These are phyloP conservation scores for Resseliella maxima DNA, from an alignment of 2,888 invertebrate species.

Conservation along the genomic window DNA sequence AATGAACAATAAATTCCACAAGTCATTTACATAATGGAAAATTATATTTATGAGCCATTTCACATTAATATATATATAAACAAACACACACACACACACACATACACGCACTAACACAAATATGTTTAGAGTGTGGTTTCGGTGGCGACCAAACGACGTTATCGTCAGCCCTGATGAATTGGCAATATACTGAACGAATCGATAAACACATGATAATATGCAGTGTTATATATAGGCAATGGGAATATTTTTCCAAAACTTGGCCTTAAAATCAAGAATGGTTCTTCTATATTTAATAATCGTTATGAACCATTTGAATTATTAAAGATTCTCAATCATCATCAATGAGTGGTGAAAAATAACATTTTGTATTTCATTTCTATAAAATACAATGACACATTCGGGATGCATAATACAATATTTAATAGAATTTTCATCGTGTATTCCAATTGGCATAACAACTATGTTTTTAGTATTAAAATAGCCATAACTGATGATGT, in stretches of 20 bases:
- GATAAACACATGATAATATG: not conserved
- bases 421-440: too few species aligned
- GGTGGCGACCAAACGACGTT: not conserved
- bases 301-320: not conserved
- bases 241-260: not conserved
- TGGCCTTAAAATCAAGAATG: not conserved
- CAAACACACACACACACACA: not conserved
- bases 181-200: not conserved
- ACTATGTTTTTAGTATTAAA: too few species aligned
- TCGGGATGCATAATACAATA: too few species aligned
- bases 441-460: too few species aligned
- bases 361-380: too few species aligned
- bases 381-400: too few species aligned
- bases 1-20: conserved; percentile 46
- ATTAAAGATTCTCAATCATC: conserved; percentile 1
- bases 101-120: not conserved
- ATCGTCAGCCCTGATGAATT: not conserved
- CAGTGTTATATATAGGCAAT: not conserved
- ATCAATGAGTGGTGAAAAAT: not conserved
- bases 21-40: conserved; percentile 53
- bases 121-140: conserved; percentile 1
- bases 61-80: too few species aligned
- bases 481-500: too few species aligned
- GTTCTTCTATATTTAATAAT: not conserved
- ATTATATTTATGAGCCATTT: conserved; percentile 36